phyloP scores from a whole-genome alignment of 2,888 invertebrate species.

The Cheilosia vulpina region DNA sequence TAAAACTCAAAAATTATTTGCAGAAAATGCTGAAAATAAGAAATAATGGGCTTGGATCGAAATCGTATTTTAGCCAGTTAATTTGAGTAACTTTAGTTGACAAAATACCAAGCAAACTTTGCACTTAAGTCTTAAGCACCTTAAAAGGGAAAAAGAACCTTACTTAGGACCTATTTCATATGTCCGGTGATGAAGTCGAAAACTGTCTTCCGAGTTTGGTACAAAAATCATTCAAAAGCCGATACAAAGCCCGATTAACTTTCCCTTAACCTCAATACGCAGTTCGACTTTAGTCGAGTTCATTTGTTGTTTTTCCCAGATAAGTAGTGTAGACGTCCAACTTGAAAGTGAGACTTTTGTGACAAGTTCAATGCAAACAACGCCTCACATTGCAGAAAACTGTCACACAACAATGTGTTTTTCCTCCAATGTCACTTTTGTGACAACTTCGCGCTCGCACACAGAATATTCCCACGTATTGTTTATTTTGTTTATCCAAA shows the following conservation, averaged over 20 bases:
- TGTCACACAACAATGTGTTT: neutral
- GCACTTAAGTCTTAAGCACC: too few species aligned
- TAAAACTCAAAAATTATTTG: too few species aligned
- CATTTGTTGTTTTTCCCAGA: neutral
- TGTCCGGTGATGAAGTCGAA: too few species aligned
- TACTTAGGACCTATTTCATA: too few species aligned
- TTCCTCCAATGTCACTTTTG: neutral
- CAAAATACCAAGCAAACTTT: too few species aligned
- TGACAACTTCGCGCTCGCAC: neutral
- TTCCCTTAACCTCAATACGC: neutral
- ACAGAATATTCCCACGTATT: neutral
- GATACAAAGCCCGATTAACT: neutral
- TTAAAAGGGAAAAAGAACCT: too few species aligned
- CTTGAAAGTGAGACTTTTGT: neutral
- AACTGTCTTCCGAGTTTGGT: too few species aligned
- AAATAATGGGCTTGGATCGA: too few species aligned
- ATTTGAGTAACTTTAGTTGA: too few species aligned
- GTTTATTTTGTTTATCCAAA: slow-evolving; percentile 8
- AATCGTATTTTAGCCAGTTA: too few species aligned
- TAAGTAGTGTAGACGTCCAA: neutral
- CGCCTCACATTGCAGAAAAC: neutral
- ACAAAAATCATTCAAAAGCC: too few species aligned
- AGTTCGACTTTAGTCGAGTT: neutral
- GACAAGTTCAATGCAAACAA: neutral
- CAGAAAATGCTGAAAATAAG: too few species aligned